Conservation (phyloP, 2,888 invertebrate species). For the Seira sanloemensis region DNA sequence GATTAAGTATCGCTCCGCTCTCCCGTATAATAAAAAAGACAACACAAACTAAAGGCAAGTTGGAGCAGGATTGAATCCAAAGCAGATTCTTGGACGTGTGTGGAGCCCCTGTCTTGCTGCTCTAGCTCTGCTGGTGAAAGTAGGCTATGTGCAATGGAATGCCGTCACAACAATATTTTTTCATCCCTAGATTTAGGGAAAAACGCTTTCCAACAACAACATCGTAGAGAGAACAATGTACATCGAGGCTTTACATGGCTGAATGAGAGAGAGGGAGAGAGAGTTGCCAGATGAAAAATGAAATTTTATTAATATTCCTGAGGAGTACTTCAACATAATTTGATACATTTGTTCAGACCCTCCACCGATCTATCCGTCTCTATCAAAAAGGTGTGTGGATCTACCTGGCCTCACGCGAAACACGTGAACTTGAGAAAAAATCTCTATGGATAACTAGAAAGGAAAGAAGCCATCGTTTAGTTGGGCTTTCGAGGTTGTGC, state of each 20-base stretch:
- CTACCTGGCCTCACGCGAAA: no score
- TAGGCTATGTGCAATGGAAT: no score
- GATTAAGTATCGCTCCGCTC: constrained; percentile 46
- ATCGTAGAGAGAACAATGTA: not conserved
- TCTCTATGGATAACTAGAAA: no score
- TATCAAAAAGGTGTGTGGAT: no score
- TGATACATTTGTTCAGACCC: constrained; percentile 51
- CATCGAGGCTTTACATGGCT: not conserved
- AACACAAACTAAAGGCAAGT: constrained; percentile 20
- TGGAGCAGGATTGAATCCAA: constrained; percentile 51
- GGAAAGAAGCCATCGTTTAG: no score
- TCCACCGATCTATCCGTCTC: not conserved
- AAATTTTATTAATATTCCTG: constrained; percentile 50
- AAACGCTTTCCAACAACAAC: not conserved
- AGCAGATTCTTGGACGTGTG: constrained; percentile 48
- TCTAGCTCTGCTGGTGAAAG: not conserved
- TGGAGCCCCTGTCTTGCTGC: constrained; percentile 1
- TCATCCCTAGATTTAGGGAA: not conserved
- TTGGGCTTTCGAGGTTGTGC: no score
- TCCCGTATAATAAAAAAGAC: constrained; percentile 17
- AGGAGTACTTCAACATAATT: constrained; percentile 45
- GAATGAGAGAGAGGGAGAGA: not conserved
- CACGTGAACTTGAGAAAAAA: no score
- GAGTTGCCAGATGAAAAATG: constrained; percentile 23
- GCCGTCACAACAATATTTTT: not conserved